Percentiles rank a stretch among this genome's conserved stretches.
These are phyloP conservation scores for Craniophora ligustri DNA, from an alignment of 2,888 invertebrate genomes.

Conservation along the genomic window DNA sequence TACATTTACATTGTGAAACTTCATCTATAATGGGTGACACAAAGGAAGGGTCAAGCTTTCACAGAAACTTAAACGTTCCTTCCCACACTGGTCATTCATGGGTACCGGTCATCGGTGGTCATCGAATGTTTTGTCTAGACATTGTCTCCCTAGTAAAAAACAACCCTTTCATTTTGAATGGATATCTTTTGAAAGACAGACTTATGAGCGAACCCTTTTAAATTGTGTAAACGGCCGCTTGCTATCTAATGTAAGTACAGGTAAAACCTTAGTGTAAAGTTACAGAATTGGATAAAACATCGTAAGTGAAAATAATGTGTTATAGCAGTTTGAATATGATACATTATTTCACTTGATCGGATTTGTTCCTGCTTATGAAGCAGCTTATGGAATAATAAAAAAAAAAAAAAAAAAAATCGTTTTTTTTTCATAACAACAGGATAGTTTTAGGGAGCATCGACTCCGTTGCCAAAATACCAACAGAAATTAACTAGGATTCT, in stretches of 20 bases:
- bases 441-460: no score
- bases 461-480: no score
- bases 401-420: no score
- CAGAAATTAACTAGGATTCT: neutral
- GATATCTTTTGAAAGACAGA: constrained; percentile 66
- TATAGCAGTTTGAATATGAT: no score
- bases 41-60: constrained; percentile 79
- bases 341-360: no score
- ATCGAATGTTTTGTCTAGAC: constrained; percentile 80
- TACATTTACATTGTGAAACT: constrained; percentile 68
- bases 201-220: constrained; percentile 74
- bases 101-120: constrained; percentile 85
- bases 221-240: constrained; percentile 71
- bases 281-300: constrained; percentile 18
- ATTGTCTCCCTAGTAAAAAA: constrained; percentile 74
- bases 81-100: constrained; percentile 85
- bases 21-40: constrained; percentile 68
- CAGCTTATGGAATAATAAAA: no score
- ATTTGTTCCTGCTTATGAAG: no score
- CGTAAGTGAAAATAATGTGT: no score
- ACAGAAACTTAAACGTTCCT: constrained; percentile 73
- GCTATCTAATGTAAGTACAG: constrained; percentile 57
- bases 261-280: constrained; percentile 21
- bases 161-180: constrained; percentile 74
- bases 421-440: no score